phyloP scores from a whole-genome alignment of 2,888 invertebrate species.

The Caenorhabditis panamensis region DNA sequence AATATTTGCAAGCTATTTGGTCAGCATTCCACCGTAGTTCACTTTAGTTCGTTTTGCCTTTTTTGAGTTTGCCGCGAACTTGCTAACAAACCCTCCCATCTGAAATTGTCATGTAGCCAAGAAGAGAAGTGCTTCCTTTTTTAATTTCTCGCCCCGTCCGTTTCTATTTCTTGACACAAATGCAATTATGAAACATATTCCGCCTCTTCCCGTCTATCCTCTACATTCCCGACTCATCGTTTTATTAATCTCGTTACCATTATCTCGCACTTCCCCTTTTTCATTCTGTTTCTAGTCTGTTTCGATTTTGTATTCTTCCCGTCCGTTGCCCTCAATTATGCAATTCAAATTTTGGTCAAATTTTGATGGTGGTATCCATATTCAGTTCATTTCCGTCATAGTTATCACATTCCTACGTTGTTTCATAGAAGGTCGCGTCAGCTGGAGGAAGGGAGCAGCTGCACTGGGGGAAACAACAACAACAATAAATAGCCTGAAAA shows the following conservation, averaged over 20 bases:
- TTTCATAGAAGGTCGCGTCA: constrained; percentile 32
- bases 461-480: constrained; percentile 18
- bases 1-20: constrained; percentile 6
- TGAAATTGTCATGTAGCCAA: constrained; percentile 36
- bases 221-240: not conserved
- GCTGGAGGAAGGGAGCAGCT: constrained; percentile 27
- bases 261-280: constrained; percentile 19
- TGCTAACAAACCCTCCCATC: not conserved
- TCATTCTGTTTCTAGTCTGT: not conserved
- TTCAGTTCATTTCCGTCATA: constrained; percentile 25
- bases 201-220: constrained; percentile 3
- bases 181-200: constrained; percentile 50
- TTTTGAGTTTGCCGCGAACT: not conserved
- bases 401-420: constrained; percentile 31
- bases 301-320: not conserved
- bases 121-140: constrained; percentile 39
- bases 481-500: constrained; percentile 25
- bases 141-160: constrained; percentile 35
- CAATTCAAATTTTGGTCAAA: constrained; percentile 42
- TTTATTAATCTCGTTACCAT: constrained; percentile 39
- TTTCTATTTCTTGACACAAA: constrained; percentile 20
- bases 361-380: too few species aligned
- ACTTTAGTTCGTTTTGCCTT: too few species aligned
- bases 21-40: not conserved
- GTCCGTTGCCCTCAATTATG: constrained; percentile 30